A percentile compares a stretch with the other conserved stretches of the same genome.
Conservation (phyloP, 2,113 vertebrate genomes). For the Onychostoma macrolepis region DNA sequence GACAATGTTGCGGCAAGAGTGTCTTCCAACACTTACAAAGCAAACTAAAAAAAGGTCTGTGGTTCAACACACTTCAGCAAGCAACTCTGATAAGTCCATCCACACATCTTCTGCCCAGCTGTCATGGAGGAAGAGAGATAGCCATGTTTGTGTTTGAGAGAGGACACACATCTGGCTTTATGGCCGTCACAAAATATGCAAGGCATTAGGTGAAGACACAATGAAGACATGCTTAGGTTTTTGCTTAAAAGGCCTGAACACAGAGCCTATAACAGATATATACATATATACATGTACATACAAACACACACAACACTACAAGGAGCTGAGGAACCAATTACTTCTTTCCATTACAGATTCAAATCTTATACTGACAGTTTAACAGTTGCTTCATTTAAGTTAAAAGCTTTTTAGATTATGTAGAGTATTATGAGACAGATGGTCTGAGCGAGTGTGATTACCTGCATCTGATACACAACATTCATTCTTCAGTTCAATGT, state of each 20-base stretch:
- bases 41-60: conserved; percentile 67
- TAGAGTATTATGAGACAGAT: no score
- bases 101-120: conserved; percentile 60
- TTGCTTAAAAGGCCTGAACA: not conserved
- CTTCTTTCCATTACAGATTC: no score
- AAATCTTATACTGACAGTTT: no score
- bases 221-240: not conserved
- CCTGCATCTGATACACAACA: no score
- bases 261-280: not conserved
- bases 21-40: conserved; percentile 67
- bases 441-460: no score
- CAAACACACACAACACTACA: no score
- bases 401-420: no score
- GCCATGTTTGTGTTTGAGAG: conserved; percentile 6
- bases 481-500: no score
- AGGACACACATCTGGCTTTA: not conserved
- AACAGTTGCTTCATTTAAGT: no score
- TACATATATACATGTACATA: no score
- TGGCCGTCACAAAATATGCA: not conserved
- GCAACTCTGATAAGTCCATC: conserved; percentile 70
- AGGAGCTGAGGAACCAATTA: no score
- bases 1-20: conserved; percentile 77
- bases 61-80: conserved; percentile 73
- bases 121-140: conserved; percentile 63
- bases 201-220: not conserved